phyloP scores from a whole-genome alignment of 2,113 vertebrate species.

The Muscicapa adusta region DNA sequence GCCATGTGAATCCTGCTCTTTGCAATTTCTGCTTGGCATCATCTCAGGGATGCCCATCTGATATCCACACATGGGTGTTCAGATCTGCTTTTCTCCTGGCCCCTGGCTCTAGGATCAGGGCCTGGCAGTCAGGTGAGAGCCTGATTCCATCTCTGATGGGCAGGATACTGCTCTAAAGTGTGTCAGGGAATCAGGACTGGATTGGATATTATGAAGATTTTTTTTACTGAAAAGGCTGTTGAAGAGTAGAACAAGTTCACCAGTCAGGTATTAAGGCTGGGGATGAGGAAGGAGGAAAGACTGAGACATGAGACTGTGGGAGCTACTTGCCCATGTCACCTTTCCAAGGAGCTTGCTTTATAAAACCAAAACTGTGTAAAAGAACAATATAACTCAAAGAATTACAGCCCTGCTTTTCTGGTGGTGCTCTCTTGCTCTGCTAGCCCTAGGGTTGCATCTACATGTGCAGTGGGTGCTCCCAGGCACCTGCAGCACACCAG shows the following conservation, averaged over 20 bases:
- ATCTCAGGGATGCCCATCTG: neutral
- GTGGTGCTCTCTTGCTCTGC: neutral
- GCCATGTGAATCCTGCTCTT: neutral
- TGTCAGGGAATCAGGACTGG: neutral
- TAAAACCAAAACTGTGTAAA: neutral
- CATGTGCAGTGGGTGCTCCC: rapidly evolving
- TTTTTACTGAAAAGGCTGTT: neutral
- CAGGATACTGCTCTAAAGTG: rapidly evolving
- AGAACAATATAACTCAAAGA: too few relatives aligned
- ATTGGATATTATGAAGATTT: rapidly evolving
- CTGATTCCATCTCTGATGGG: neutral
- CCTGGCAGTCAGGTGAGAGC: neutral
- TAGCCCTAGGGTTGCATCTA: neutral
- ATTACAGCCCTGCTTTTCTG: neutral
- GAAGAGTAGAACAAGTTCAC: neutral
- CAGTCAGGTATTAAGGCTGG: neutral
- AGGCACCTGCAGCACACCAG: neutral
- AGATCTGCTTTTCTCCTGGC: neutral
- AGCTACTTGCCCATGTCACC: rapidly evolving
- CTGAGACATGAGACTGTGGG: neutral
- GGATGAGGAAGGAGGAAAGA: neutral
- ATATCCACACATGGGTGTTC: neutral
- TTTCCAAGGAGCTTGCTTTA: neutral
- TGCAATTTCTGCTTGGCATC: neutral
- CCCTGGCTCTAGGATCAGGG: neutral